Conservation (phyloP, 2,888 invertebrate genomes). For the Atrina japonica region DNA sequence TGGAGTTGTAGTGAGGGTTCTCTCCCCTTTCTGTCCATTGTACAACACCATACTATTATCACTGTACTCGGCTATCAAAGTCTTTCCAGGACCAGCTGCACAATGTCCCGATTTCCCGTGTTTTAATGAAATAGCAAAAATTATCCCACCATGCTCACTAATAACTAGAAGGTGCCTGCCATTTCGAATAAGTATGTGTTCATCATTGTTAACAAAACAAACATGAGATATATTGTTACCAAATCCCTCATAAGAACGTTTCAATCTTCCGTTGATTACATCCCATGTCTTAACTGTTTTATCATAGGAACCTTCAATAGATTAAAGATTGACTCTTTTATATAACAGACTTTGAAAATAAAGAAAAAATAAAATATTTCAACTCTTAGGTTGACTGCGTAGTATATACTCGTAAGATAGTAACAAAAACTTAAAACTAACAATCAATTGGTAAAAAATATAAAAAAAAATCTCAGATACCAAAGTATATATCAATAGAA, state of each 20-base stretch:
- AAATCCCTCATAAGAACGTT: slow-evolving; percentile 50
- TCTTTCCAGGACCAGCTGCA: slow-evolving; percentile 37
- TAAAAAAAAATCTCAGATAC: no score
- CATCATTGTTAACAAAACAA: slow-evolving; percentile 52
- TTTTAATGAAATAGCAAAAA: neutral
- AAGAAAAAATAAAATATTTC: slow-evolving; percentile 1
- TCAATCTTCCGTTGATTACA: slow-evolving; percentile 52
- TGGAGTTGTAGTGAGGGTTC: neutral
- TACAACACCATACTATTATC: slow-evolving; percentile 33
- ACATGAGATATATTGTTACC: slow-evolving; percentile 52
- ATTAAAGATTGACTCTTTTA: neutral
- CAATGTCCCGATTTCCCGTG: slow-evolving; percentile 31
- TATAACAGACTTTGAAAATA: neutral
- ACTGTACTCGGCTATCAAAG: slow-evolving; percentile 42
- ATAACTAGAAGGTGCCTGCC: slow-evolving; percentile 31
- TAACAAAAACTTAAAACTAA: no score
- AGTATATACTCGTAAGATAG: no score
- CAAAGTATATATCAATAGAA: no score
- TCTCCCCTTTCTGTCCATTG: slow-evolving; percentile 24
- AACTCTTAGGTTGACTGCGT: no score
- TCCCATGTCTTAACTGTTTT: slow-evolving; percentile 65
- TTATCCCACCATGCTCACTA: slow-evolving; percentile 35
- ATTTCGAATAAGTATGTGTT: slow-evolving; percentile 46
- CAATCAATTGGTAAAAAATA: no score
- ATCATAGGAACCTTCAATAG: slow-evolving; percentile 63